phyloP scores from a whole-genome alignment of 2,797 vertebrate species.

The Nyctalus aviator region DNA sequence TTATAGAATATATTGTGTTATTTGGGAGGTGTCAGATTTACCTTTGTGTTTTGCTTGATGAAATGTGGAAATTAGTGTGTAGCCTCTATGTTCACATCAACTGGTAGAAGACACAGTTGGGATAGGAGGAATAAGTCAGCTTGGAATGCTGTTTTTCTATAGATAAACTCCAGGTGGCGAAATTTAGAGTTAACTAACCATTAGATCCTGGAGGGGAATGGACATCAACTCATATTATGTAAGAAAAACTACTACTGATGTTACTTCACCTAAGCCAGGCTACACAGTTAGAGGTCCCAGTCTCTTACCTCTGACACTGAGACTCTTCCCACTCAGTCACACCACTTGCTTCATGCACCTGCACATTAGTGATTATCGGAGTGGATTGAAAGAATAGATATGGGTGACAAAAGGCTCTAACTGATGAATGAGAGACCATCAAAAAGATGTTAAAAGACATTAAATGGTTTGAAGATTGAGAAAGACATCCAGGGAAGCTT shows the following conservation, averaged over 20 bases:
- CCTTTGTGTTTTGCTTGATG: not conserved
- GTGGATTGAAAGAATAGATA: not conserved
- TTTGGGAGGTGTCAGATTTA: not conserved
- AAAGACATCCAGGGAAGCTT: not conserved
- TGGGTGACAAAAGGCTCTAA: not conserved
- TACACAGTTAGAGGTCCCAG: not conserved
- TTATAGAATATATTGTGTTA: not conserved
- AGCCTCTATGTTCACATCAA: not conserved
- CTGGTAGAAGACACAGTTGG: not conserved
- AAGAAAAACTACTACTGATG: not conserved
- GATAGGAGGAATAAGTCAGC: not conserved
- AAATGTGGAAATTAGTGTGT: slow-evolving; percentile 1
- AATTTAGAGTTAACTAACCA: slow-evolving; percentile 22
- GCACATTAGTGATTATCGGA: not conserved
- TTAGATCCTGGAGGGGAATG: not conserved
- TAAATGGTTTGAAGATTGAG: not conserved
- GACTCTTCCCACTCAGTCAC: not conserved
- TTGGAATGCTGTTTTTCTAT: not conserved
- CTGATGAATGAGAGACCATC: not conserved
- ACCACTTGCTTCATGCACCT: not conserved
- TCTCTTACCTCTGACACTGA: not conserved
- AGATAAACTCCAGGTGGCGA: slow-evolving; percentile 3
- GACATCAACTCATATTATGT: not conserved
- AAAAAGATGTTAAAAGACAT: not conserved
- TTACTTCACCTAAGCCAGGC: not conserved